Conservation (phyloP, 2,797 vertebrate species). For the Sebastes taczanowskii region DNA sequence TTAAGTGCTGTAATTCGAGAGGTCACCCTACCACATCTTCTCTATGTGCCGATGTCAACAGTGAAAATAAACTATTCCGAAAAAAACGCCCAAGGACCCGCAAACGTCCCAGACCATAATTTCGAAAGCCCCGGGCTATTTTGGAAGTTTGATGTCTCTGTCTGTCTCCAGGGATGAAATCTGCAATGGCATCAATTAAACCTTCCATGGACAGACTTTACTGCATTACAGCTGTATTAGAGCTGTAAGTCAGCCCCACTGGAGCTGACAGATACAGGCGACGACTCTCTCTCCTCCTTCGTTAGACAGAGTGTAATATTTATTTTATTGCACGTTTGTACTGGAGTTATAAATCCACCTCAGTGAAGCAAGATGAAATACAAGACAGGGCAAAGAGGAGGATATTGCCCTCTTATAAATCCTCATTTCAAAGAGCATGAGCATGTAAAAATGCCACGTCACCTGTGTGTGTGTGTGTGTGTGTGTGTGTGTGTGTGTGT, state of each 20-base stretch:
- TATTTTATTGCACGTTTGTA: slow-evolving; percentile 56
- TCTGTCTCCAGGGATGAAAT: slow-evolving; percentile 13
- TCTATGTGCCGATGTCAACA: neutral
- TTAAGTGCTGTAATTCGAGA: neutral
- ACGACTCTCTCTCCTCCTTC: slow-evolving; percentile 22
- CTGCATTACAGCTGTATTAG: slow-evolving; percentile 33
- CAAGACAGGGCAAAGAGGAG: slow-evolving; percentile 23
- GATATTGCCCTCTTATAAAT: slow-evolving; percentile 51
- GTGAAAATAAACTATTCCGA: neutral
- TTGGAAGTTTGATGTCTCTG: slow-evolving; percentile 14
- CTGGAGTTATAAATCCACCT: slow-evolving; percentile 51
- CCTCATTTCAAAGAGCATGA: slow-evolving; percentile 28
- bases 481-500: neutral
- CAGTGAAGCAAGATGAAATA: slow-evolving; percentile 37
- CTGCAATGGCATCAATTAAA: slow-evolving; percentile 38
- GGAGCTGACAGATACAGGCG: slow-evolving; percentile 11
- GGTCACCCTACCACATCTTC: neutral
- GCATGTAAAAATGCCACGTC: slow-evolving; percentile 31
- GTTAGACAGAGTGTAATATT: slow-evolving; percentile 46
- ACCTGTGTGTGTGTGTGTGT: neutral
- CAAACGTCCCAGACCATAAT: neutral
- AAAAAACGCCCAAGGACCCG: neutral
- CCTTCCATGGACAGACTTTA: slow-evolving; percentile 43
- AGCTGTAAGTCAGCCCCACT: slow-evolving; percentile 44
- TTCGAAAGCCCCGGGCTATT: neutral